Percentiles rank a stretch among this genome's conserved stretches.
These are phyloP conservation scores for fruit fly (Drosophila melanogaster) DNA, from an alignment of 1,140 invertebrate species.

Conservation along the genomic window Release_6_plus_ISO1_MT NT_033777.3:7096501-7097000, in stretches of 20 bases:
- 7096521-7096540: conserved; percentile 51
- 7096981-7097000: conserved; percentile 26
- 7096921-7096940: conserved; percentile 35
- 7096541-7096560: conserved; percentile 44
- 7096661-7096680: conserved; percentile 27
- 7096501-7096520: conserved; percentile 80
- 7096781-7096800: conserved; percentile 50
- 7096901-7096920: conserved; percentile 43
- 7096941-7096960: conserved; percentile 29
- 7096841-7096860: neutral
- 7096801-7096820: conserved; percentile 48
- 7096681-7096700: conserved; percentile 21
- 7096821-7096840: conserved; percentile 8
- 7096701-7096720: conserved; percentile 46
- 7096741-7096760: conserved; percentile 21
- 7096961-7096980: conserved; percentile 31
- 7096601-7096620: conserved; percentile 57
- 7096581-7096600: conserved; percentile 64
- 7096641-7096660: conserved; percentile 44
- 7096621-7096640: conserved; percentile 35
- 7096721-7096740: conserved; percentile 45
- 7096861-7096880: neutral
- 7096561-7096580: conserved; percentile 51
- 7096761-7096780: conserved; percentile 35
- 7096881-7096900: conserved; percentile 61